Evolutionary conservation across 1,140 invertebrate genomes (phyloP), one percentile per base, ranked within the genome.

Genomic region (Drosophila ohnishii): DNA sequence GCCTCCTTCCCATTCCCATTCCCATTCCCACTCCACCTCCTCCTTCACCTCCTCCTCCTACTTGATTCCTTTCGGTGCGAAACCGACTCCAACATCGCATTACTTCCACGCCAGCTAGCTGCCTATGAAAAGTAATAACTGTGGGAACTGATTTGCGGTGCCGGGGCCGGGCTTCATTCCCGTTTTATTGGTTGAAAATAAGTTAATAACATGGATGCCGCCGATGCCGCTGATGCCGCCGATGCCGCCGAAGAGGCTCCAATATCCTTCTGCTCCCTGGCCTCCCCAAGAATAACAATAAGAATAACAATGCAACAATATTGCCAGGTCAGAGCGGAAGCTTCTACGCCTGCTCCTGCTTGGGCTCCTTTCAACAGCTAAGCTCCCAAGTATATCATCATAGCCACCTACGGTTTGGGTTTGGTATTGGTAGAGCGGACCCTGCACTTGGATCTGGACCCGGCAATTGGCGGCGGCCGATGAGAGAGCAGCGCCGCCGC

Each of bases 181-280:
- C 83, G 83, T 84, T 90, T 90, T 90, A 90, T 85, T 90, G 88
- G 88, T 69, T 90, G 73, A 73, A 85, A 90, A 90, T 90, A 90
- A 90, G 84, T 90, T 90, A 90, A 90, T 85, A 90, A 90, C 71
- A 85, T 90, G 83, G 80, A 87, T 74, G 84, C 59, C 58, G 71
- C 59, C 75, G 57, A 22, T 16, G 63, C 73, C 40, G 39, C 14
- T 16, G 53, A 13, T 37, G 40, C 40, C 37, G 51, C 39, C 37
- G 53, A 13, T 37, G 40, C 40, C 37, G 51, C 39, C 37, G 56
- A 60, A 65, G 57, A 57, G 56, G 65, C 66, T 76, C 35, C 51
- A 58, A 80, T 77, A 82, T 82, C 79, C 79, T 82, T 74, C 55
- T 42, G 28, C 40, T 30, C 9, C 8, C 32, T n/a, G 7, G 19